Evolutionary conservation across 2,797 vertebrate genomes (phyloP).

Genomic region (Notoglanidium macrostoma): DNA sequence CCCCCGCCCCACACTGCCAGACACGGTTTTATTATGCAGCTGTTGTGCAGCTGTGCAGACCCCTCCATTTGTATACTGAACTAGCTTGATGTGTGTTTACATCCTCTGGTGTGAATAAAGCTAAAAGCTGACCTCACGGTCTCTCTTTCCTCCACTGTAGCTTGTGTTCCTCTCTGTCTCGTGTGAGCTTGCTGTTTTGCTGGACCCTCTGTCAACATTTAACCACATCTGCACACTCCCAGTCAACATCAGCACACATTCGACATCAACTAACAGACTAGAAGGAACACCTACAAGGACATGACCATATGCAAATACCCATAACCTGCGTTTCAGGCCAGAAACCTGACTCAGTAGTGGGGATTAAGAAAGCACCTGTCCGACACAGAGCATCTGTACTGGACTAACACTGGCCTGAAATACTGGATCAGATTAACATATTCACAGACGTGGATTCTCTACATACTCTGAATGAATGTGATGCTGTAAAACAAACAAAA

Average conservation of each 20-base stretch:
- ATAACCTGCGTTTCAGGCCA: background rate
- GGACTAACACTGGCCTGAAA: background rate
- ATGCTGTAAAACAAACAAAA: background rate
- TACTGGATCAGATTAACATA: background rate
- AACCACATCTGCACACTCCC: background rate
- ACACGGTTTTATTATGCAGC: slow-evolving; percentile 32
- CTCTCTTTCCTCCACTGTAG: slow-evolving; percentile 35
- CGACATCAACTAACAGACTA: background rate
- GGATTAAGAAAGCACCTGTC: background rate
- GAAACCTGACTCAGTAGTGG: background rate
- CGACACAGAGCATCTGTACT: background rate
- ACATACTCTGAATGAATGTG: background rate
- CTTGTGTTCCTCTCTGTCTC: background rate
- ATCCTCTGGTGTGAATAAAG: slow-evolving; percentile 38
- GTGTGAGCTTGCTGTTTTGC: background rate
- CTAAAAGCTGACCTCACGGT: slow-evolving; percentile 32
- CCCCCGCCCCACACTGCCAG: slow-evolving; percentile 1
- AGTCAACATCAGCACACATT: background rate
- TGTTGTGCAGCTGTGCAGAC: slow-evolving; percentile 35
- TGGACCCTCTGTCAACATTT: background rate
- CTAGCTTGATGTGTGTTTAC: slow-evolving; percentile 23
- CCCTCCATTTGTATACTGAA: background rate
- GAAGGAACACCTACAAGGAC: background rate
- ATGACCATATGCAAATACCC: background rate
- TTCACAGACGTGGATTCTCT: background rate